A percentile compares a stretch with the other conserved stretches of the same genome.
phyloP scores from a whole-genome alignment of 2,888 invertebrate genomes.

The Tetragonisca angustula region DNA sequence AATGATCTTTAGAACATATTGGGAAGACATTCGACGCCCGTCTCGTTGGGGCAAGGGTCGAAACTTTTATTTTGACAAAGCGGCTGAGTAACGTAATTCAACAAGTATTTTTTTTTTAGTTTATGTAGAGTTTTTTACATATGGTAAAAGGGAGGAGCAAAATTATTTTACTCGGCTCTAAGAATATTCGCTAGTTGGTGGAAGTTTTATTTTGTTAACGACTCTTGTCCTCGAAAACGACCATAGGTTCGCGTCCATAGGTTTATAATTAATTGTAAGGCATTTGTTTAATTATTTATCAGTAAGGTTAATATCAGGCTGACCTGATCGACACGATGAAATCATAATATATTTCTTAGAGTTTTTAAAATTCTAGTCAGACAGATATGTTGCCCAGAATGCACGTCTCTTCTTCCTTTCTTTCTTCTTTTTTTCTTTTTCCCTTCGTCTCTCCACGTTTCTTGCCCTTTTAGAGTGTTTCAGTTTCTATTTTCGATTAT shows the following conservation, averaged over 20 bases:
- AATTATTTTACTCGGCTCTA: constrained; percentile 1
- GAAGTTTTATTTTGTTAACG: neutral
- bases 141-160: accelerated
- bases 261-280: neutral
- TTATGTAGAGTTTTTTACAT: constrained; percentile 5
- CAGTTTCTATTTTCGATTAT: neutral
- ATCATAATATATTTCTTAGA: too few species aligned
- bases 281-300: too few species aligned
- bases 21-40: neutral
- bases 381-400: neutral
- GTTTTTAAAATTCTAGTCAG: neutral
- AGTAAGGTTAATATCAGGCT: too few species aligned
- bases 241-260: too few species aligned
- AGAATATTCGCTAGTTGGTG: neutral
- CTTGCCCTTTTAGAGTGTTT: neutral
- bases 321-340: too few species aligned
- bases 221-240: neutral
- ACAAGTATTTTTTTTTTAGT: neutral
- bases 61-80: neutral
- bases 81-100: neutral
- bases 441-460: neutral
- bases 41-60: constrained; percentile 1
- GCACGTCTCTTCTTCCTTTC: neutral
- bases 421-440: neutral
- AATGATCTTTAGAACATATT: too few species aligned